phyloP scores from a whole-genome alignment of 2,888 invertebrate species.

The Trissolcus japonicus region DNA sequence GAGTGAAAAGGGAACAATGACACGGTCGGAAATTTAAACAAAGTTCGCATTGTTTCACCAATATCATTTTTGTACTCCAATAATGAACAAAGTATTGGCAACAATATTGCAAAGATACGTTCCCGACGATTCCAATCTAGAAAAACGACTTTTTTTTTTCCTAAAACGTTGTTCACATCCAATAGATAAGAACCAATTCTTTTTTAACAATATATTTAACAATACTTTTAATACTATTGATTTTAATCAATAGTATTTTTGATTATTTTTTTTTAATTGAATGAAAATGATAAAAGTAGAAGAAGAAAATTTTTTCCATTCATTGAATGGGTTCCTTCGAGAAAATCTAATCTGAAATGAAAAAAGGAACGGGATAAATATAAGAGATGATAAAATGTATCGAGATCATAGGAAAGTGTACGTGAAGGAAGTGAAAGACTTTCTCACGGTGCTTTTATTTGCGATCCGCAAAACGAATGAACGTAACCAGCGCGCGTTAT shows the following conservation, averaged over 20 bases:
- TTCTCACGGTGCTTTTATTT: constrained; percentile 59
- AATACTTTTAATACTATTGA: no score
- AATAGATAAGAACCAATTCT: not conserved
- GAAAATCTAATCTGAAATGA: not conserved
- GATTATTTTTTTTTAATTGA: no score
- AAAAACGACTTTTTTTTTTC: not conserved
- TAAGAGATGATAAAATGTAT: constrained; percentile 25
- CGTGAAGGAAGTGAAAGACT: constrained; percentile 51
- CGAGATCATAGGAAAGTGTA: constrained; percentile 16
- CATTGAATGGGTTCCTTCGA: not conserved
- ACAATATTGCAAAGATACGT: not conserved
- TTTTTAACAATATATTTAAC: no score
- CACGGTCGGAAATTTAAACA: constrained; percentile 18
- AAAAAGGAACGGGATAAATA: constrained; percentile 5
- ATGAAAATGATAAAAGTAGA: not conserved
- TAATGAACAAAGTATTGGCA: not conserved
- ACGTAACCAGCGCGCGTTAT: constrained; percentile 54
- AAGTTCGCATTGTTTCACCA: not conserved
- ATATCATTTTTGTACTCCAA: not conserved
- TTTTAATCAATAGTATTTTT: not conserved
- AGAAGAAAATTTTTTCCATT: not conserved
- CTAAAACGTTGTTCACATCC: not conserved
- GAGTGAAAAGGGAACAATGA: constrained; percentile 33
- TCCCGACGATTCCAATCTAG: not conserved
- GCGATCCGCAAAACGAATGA: constrained; percentile 42